Evolutionary conservation across 2,888 invertebrate species (phyloP), one percentile per base, ranked within the genome.

Genomic region (Ophonus ardosiacus): DNA sequence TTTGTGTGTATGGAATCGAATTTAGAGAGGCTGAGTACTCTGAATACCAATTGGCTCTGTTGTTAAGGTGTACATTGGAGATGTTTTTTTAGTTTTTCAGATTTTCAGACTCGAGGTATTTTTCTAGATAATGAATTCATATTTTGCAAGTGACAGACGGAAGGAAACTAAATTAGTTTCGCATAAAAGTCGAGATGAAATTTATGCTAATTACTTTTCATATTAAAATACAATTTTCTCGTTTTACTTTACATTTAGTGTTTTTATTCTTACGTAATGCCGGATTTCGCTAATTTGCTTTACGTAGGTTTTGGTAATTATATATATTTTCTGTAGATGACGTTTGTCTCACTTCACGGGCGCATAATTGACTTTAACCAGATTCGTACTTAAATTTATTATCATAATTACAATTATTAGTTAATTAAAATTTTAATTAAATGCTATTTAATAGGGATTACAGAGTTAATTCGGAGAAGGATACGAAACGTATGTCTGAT

Each of bases 21-120:
- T 91, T 91, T 91, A 90, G 90, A 90, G 90, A 90, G 89, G 89
- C 89, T 90, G 90, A 90, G 91, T 90, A 84, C 65, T 90, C 90
- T 91, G 91, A 91, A 91, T 91, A 91, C 90, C 91, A 91, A 91
- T 91, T 90, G 90, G 65, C 89, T 74, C 71, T 74, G 71, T 74
- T 74, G 71, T 74, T 74, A 74, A 74, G 71, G 71, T 74, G 71
- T 74, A 74, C 71, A 74, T 18, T 74, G 71, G 68, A 68, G 68
- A 68, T 68, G 68, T 31, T 68, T 65, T 68, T 68, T 68, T 68
- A 68, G 68, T 68, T 68, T 63, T 68, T 31, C 68, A 68, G 68
- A 68, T 68, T 68, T 68, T 68, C 68, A 31, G 68, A 68, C 68
- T 68, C 15, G n/a, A 68, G 15, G 15, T 68, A 65, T 65, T 65